Base-by-base conservation (phyloP, 2,888 invertebrate species). In the Anoncus sp. region DNA sequence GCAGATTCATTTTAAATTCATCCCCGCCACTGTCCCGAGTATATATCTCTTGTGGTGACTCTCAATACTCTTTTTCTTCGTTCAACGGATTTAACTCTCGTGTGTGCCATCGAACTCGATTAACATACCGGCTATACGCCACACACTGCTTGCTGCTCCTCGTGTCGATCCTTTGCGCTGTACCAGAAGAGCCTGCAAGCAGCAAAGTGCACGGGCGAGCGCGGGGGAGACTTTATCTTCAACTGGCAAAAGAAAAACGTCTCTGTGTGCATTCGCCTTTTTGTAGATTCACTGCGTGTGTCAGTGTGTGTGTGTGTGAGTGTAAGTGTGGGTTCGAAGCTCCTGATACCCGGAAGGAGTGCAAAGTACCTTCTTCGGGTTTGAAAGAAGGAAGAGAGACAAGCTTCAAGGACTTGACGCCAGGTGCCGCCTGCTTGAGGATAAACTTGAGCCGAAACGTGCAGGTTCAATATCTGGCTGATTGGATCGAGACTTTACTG, bases 381-480 rank as follows among this genome's bases (percentile, higher is more conserved):
- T 12, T 14, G 20, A 55, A 31, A 45, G 43, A 40, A 7, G 31
- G 27, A 38, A 24, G 55, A 53, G 66, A 31, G 31, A 47, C 38
- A 81, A 86, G 87, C 85, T 90, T 90, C 88, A 88, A 86, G 87
- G 85, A 85, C 87, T 87, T 73, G 78, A 86, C 89, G 87, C 87
- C 88, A 90, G 89, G 90, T 90, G 90, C 88, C 90, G 89, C 88
- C 85, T 80, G 75, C n/a, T n/a, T n/a, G 81, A 82, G 86, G 84
- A 84, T 72, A 49, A 86, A 31, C 83, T 87, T 80, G 83, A 86
- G 81, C 82, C 85, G 80, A 85, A 87, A 85, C 74, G 83, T 27
- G 45, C 87, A 85, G 87, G 86, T 86, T 85, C 85, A 27, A 27
- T 22, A 22, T 47, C 22, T n/a, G n/a, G 7, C 31, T 31, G 14